phyloP scores from a whole-genome alignment of 2,113 vertebrate genomes.

The Hoplias malabaricus region DNA sequence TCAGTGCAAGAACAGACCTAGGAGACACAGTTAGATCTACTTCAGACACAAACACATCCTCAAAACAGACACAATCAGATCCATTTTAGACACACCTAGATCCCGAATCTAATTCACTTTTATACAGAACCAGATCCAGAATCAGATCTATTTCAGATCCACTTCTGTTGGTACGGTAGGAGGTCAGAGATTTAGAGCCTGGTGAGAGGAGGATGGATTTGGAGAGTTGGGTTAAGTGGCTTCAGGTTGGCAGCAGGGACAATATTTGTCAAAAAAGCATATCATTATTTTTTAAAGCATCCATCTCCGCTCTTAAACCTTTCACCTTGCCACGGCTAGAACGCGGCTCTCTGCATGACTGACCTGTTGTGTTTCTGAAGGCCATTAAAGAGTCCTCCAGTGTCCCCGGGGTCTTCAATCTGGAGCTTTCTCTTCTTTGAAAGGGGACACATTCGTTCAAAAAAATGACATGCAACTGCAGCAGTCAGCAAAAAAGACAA shows the following conservation, averaged over 20 bases:
- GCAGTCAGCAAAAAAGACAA: slow-evolving; percentile 62
- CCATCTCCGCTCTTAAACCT: slow-evolving; percentile 63
- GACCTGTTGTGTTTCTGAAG: slow-evolving; percentile 63
- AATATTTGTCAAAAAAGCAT: slow-evolving; percentile 48
- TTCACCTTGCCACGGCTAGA: slow-evolving; percentile 55
- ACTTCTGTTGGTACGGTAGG: no score
- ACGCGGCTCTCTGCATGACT: slow-evolving; percentile 60
- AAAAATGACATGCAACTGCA: slow-evolving; percentile 40
- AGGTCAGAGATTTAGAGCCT: no score
- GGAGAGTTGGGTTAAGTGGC: no score
- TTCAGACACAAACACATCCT: no score
- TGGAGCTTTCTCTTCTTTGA: slow-evolving; percentile 45
- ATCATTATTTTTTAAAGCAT: slow-evolving; percentile 69
- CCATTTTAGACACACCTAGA: no score
- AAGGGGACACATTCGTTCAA: slow-evolving; percentile 53
- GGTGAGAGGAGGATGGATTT: no score
- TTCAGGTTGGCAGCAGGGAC: background rate
- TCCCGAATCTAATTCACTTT: no score
- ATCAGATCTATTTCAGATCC: no score
- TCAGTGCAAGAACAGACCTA: no score
- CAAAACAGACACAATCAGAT: no score
- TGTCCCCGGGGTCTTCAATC: slow-evolving; percentile 49
- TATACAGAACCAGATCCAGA: no score
- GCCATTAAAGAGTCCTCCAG: slow-evolving; percentile 63
- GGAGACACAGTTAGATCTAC: no score